Conservation (phyloP, 2,888 invertebrate species). For the Sphaeridia pumilis region DNA sequence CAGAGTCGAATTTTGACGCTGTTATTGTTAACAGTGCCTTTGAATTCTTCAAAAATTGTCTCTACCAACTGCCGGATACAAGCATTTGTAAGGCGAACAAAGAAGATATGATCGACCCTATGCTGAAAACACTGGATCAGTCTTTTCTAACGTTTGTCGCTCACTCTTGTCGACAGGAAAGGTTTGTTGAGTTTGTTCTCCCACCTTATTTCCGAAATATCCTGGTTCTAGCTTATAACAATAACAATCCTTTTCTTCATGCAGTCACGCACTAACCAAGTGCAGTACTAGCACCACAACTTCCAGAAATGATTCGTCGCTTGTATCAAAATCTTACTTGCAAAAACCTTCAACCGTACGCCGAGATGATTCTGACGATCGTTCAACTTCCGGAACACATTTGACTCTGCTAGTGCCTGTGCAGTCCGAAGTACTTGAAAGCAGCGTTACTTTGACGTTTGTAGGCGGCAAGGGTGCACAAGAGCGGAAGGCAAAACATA, state of each 20-base stretch:
- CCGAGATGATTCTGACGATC: no score
- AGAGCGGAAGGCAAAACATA: no score
- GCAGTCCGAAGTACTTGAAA: neutral
- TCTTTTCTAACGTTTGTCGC: constrained; percentile 12
- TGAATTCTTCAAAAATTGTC: constrained; percentile 12
- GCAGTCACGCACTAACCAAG: no score
- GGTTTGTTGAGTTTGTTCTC: constrained; percentile 4
- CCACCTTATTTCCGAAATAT: no score
- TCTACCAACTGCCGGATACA: constrained; percentile 3
- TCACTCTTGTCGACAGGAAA: constrained; percentile 14
- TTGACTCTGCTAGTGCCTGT: neutral
- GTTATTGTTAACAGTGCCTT: constrained; percentile 6
- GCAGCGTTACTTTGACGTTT: neutral
- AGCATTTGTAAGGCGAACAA: constrained; percentile 6
- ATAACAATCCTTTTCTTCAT: no score
- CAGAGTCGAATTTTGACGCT: neutral
- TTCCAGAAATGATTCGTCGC: no score
- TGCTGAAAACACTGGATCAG: constrained; percentile 8
- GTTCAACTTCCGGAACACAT: no score
- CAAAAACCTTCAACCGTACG: no score
- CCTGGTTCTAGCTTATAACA: no score
- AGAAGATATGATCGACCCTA: neutral
- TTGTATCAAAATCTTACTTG: no score
- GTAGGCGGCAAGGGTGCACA: neutral
- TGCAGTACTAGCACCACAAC: no score